Conservation (phyloP, 2,113 vertebrate species). For the Oreochromis tanganicae region DNA sequence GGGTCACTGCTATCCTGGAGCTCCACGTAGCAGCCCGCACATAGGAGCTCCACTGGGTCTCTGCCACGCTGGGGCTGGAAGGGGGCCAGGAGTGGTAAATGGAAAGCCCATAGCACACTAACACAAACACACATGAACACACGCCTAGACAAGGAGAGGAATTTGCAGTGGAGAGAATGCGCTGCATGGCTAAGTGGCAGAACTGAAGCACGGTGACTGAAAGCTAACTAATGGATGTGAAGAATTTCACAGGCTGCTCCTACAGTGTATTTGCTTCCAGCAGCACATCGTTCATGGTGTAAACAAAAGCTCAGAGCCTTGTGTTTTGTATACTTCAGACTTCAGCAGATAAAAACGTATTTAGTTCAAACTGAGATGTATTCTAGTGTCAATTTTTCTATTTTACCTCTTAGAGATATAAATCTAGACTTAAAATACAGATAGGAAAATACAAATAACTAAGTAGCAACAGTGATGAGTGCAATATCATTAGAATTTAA, state of each 20-base stretch:
- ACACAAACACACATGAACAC: conserved; percentile 13
- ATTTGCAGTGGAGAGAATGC: conserved; percentile 22
- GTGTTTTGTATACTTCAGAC: not conserved
- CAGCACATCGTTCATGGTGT: not conserved
- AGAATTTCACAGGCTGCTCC: conserved; percentile 35
- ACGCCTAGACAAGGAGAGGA: conserved; percentile 15
- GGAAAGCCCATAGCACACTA: not conserved
- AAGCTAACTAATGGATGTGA: conserved; percentile 5
- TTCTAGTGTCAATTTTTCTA: not conserved
- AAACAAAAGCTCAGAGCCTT: conserved; percentile 8
- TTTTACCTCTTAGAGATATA: not conserved
- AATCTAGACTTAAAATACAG: not conserved
- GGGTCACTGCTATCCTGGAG: conserved; percentile 79
- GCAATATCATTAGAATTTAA: not conserved
- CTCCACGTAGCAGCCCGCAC: conserved; percentile 84
- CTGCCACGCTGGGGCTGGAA: conserved; percentile 85
- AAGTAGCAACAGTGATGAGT: not conserved
- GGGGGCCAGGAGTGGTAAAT: not conserved
- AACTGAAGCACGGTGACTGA: conserved; percentile 15
- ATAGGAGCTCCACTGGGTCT: conserved; percentile 90
- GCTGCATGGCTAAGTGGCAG: conserved; percentile 33
- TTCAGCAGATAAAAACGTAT: not conserved
- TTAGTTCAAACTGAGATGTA: not conserved
- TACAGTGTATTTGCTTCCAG: not conserved
- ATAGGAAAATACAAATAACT: not conserved